Percentiles rank a stretch among this genome's conserved stretches.
These are phyloP conservation scores for Drosophila dives DNA, from an alignment of 2,888 invertebrate species.

Conservation along the genomic window DNA sequence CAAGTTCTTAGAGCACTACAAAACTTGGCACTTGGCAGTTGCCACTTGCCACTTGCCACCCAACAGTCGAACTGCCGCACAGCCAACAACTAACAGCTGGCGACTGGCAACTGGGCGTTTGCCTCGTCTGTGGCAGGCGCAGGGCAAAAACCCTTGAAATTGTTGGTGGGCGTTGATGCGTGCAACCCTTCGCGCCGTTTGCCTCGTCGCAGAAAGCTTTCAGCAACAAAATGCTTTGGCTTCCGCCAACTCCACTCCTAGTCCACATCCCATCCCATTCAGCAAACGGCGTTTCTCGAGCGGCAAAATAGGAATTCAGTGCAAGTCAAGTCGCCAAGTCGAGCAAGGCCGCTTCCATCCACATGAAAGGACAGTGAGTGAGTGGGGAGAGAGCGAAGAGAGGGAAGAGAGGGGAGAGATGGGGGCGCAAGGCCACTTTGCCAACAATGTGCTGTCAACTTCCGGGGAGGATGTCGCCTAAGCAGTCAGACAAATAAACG, in stretches of 20 bases:
- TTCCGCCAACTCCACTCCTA: constrained; percentile 64
- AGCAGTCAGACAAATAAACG: constrained; percentile 75
- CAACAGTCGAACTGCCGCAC: constrained; percentile 7
- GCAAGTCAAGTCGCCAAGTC: constrained; percentile 65
- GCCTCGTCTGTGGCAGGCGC: constrained; percentile 45
- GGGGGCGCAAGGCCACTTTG: constrained; percentile 70
- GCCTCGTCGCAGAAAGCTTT: constrained; percentile 67
- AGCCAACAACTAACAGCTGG: constrained; percentile 24
- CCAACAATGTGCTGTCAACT: constrained; percentile 81
- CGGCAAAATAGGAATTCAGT: constrained; percentile 22
- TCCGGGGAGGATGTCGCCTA: constrained; percentile 80
- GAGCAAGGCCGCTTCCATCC: constrained; percentile 63
- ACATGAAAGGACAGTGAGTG: background rate
- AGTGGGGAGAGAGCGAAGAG: background rate
- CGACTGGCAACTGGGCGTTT: constrained; percentile 52
- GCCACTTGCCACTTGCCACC: constrained; percentile 35
- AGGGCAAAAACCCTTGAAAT: constrained; percentile 77
- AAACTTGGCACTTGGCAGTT: constrained; percentile 69
- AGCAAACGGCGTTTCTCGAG: background rate
- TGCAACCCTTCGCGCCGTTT: constrained; percentile 77
- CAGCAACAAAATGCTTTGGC: constrained; percentile 79
- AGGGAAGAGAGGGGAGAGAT: constrained; percentile 19
- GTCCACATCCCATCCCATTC: background rate
- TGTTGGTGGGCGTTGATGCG: constrained; percentile 84
- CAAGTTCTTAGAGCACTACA: constrained; percentile 71